Evolutionary conservation across 2,888 invertebrate species (phyloP).

Genomic region (Aplocera efformata): DNA sequence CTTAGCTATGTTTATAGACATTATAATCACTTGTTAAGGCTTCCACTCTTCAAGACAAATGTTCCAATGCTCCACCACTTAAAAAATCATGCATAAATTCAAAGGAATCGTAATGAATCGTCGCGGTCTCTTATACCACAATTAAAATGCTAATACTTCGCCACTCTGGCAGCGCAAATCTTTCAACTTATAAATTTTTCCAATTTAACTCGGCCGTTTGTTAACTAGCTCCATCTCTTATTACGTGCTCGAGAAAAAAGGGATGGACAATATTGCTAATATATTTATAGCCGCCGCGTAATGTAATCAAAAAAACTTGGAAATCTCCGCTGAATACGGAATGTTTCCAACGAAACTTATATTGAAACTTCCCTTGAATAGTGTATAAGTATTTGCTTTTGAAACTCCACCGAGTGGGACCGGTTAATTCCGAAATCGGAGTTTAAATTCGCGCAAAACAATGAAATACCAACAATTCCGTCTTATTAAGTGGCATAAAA

Average conservation of each 20-base stretch:
- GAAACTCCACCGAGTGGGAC: neutral
- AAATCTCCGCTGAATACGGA: slow-evolving; percentile 16
- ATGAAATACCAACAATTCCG: slow-evolving; percentile 8
- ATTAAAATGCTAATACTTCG: slow-evolving; percentile 62
- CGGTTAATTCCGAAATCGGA: too few species aligned
- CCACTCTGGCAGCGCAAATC: slow-evolving; percentile 51
- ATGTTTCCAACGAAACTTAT: slow-evolving; percentile 11
- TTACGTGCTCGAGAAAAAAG: slow-evolving; percentile 34
- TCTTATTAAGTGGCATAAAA: slow-evolving; percentile 10
- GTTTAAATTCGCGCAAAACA: slow-evolving; percentile 3
- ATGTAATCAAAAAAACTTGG: slow-evolving; percentile 24
- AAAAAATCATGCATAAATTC: slow-evolving; percentile 39
- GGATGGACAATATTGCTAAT: slow-evolving; percentile 23
- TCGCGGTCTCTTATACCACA: slow-evolving; percentile 39
- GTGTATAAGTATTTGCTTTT: slow-evolving; percentile 2
- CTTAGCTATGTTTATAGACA: too few species aligned
- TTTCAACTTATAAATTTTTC: slow-evolving; percentile 59
- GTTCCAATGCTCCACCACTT: slow-evolving; percentile 15
- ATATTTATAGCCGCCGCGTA: slow-evolving; percentile 23
- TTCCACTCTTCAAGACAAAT: neutral
- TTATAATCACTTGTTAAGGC: too few species aligned
- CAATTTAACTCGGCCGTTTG: slow-evolving; percentile 53
- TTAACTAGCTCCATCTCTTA: slow-evolving; percentile 41
- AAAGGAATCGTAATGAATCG: slow-evolving; percentile 40
- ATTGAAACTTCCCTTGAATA: slow-evolving; percentile 5